phyloP scores from a whole-genome alignment of 2,113 vertebrate genomes.

The Ifrita kowaldi region DNA sequence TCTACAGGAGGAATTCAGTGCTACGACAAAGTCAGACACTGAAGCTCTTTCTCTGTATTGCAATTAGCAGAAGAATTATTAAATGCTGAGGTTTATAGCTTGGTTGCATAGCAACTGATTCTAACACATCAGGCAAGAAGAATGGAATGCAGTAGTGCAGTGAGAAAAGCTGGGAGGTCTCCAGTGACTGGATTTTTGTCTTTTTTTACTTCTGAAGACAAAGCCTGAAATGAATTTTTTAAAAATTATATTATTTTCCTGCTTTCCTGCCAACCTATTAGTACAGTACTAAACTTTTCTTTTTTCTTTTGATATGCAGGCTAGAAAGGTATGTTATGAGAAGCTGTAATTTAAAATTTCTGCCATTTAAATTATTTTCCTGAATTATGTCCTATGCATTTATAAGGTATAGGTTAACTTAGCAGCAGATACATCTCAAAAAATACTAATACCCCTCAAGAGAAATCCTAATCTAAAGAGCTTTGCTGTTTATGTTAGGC shows the following conservation, averaged over 20 bases:
- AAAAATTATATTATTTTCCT: neutral
- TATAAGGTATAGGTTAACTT: neutral
- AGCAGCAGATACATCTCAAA: neutral
- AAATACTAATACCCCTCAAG: neutral
- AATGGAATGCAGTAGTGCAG: neutral
- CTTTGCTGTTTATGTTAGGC: neutral
- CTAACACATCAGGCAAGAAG: conserved; percentile 56
- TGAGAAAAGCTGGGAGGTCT: neutral
- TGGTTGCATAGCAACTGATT: conserved; percentile 68
- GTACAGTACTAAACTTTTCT: neutral
- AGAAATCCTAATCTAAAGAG: neutral
- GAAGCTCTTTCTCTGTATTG: conserved; percentile 23
- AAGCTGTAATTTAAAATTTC: neutral
- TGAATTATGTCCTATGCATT: neutral
- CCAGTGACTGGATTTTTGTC: neutral
- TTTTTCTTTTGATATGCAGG: neutral
- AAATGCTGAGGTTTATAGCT: conserved; percentile 33
- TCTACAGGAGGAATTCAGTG: neutral
- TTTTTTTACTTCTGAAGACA: neutral
- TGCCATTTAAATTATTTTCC: neutral
- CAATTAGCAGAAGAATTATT: conserved; percentile 52
- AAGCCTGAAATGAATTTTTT: neutral
- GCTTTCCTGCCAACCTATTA: neutral
- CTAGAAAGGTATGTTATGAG: neutral
- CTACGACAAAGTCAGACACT: neutral